Conservation (phyloP, 1,140 invertebrate genomes). For the Theocolax elegans region DNA sequence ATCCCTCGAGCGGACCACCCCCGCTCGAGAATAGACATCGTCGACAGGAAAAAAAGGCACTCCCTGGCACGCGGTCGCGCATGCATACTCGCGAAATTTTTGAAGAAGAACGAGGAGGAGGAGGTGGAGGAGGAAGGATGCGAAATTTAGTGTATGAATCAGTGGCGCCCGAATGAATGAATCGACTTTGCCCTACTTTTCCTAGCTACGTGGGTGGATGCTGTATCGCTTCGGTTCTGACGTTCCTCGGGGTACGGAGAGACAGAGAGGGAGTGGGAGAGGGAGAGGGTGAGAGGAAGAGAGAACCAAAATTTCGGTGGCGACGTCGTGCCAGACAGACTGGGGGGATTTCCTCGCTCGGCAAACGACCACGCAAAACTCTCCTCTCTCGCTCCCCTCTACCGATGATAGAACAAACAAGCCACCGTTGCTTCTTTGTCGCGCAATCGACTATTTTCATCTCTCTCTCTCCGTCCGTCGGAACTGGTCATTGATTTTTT, state of each 20-base stretch:
- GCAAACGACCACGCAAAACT: conserved; percentile 56
- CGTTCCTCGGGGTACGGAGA: too few species aligned
- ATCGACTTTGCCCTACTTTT: conserved; percentile 61
- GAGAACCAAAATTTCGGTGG: conserved; percentile 44
- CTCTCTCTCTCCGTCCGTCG: background rate
- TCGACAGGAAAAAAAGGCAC: background rate
- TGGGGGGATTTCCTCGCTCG: too few species aligned
- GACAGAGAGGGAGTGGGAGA: background rate
- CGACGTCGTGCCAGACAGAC: conserved; percentile 3
- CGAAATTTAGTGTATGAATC: conserved; percentile 49
- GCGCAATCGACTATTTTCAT: background rate
- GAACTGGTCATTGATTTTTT: background rate
- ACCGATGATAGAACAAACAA: background rate
- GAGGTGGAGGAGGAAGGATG: background rate
- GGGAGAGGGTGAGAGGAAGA: conserved; percentile 28
- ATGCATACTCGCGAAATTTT: background rate
- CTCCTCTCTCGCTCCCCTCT: background rate
- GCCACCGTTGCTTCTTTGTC: conserved; percentile 21
- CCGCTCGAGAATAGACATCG: background rate
- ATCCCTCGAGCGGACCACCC: too few species aligned
- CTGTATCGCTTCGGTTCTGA: too few species aligned
- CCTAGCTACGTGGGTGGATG: conserved; percentile 5
- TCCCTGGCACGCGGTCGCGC: background rate
- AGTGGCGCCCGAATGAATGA: conserved; percentile 56
- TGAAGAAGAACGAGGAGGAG: too few species aligned